Evolutionary conservation across 2,113 vertebrate species (phyloP).

Genomic region (Capreolus pygargus): DNA sequence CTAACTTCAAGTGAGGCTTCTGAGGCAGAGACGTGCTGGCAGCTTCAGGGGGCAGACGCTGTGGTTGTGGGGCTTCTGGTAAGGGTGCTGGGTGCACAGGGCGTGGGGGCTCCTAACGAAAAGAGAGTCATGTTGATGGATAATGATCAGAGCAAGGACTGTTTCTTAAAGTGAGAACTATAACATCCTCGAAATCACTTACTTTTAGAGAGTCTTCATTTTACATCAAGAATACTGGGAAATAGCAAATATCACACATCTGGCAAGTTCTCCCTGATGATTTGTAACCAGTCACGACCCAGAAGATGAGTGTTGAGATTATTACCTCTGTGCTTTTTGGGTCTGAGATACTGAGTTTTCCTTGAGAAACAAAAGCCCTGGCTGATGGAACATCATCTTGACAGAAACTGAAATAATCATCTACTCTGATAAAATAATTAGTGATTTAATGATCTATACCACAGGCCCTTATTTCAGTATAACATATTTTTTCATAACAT

Average conservation of each 20-base stretch:
- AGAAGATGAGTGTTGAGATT: background rate
- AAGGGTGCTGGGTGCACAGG: slow-evolving; percentile 84
- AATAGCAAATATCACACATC: background rate
- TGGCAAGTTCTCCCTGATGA: background rate
- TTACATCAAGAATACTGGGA: background rate
- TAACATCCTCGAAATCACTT: background rate
- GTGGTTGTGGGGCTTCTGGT: slow-evolving; percentile 86
- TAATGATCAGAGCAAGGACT: background rate
- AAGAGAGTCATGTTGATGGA: background rate
- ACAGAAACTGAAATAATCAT: background rate
- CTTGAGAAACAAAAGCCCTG: background rate
- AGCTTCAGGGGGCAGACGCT: slow-evolving; percentile 90
- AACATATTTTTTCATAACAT: background rate
- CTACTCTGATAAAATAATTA: slow-evolving; percentile 27
- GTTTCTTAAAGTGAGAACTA: background rate
- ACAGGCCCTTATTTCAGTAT: background rate
- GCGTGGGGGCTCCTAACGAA: slow-evolving; percentile 81
- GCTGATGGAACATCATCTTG: background rate
- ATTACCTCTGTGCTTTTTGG: background rate
- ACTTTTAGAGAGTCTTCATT: background rate
- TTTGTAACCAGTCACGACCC: background rate
- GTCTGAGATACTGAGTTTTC: background rate
- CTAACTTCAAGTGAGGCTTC: slow-evolving; percentile 89
- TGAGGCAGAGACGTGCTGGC: slow-evolving; percentile 88
- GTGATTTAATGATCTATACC: background rate